Evolutionary conservation across 1,140 invertebrate genomes (phyloP).

Genomic region (Idris sp.): DNA sequence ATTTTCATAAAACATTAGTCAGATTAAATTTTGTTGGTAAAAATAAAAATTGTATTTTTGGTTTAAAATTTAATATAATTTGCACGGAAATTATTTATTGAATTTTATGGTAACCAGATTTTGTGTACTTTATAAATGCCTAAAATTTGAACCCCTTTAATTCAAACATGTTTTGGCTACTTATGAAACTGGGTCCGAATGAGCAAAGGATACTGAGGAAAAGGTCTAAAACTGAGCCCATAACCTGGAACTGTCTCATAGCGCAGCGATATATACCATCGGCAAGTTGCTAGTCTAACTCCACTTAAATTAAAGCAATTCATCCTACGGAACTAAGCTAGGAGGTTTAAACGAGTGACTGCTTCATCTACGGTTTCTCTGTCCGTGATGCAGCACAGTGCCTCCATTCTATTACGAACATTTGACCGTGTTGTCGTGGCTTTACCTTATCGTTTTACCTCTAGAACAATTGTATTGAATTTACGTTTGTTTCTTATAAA

Average conservation of each 20-base stretch:
- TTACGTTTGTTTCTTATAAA: slow-evolving; percentile 38
- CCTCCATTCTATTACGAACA: slow-evolving; percentile 50
- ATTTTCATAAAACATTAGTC: no score
- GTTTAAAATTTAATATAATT: no score
- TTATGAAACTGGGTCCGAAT: slow-evolving; percentile 66
- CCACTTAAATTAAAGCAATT: slow-evolving; percentile 76
- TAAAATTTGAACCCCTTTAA: no score
- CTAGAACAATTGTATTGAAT: slow-evolving; percentile 39
- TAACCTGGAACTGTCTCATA: slow-evolving; percentile 64
- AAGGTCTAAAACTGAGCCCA: slow-evolving; percentile 65
- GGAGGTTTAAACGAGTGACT: slow-evolving; percentile 71
- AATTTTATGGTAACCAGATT: no score
- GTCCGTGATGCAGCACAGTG: slow-evolving; percentile 45
- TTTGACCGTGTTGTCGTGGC: slow-evolving; percentile 58
- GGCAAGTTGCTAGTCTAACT: slow-evolving; percentile 69
- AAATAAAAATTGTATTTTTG: no score
- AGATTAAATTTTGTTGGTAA: no score
- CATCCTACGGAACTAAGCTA: slow-evolving; percentile 73
- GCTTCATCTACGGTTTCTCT: slow-evolving; percentile 48
- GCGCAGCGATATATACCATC: slow-evolving; percentile 56
- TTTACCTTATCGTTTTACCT: slow-evolving; percentile 49
- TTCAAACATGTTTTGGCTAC: no score
- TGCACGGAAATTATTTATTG: no score
- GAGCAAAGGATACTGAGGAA: slow-evolving; percentile 28
- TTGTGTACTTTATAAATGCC: no score